These are phyloP conservation scores for Alviniconcha marisindica DNA, from an alignment of 1,140 invertebrate genomes.

Conservation along the genomic window DNA sequence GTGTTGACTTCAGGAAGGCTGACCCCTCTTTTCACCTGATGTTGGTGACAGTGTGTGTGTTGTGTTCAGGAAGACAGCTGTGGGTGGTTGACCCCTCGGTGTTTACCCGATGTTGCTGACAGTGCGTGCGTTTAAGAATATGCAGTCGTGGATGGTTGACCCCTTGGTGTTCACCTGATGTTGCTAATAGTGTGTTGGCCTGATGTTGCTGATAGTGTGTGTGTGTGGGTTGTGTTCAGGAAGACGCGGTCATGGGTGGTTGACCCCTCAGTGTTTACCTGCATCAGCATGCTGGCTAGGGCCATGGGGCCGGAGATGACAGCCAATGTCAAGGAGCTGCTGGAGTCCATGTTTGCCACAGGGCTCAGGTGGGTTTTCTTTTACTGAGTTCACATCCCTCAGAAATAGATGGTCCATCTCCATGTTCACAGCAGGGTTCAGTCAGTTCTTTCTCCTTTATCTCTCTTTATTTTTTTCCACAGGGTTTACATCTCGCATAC, in stretches of 20 bases:
- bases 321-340: constrained; percentile 87
- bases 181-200: too few relatives aligned
- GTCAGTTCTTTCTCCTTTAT: too few relatives aligned
- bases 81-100: constrained; percentile 88
- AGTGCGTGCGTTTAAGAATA: constrained; percentile 74
- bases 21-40: too few relatives aligned
- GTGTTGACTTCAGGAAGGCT: too few relatives aligned
- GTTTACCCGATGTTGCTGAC: too few relatives aligned
- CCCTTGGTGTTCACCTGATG: constrained; percentile 95
- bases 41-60: too few relatives aligned
- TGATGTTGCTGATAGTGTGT: constrained; percentile 79
- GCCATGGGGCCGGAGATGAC: constrained; percentile 87
- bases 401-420: too few relatives aligned
- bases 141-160: constrained; percentile 83
- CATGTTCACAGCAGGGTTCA: too few relatives aligned
- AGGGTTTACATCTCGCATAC: too few relatives aligned
- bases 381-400: too few relatives aligned
- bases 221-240: constrained; percentile 57
- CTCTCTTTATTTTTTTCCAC: too few relatives aligned
- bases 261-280: constrained; percentile 95
- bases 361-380: constrained; percentile 83
- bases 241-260: constrained; percentile 80
- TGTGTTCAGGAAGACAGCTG: constrained; percentile 78
- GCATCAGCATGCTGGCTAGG: constrained; percentile 93
- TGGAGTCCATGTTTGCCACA: constrained; percentile 95